Conservation (phyloP, 2,113 vertebrate species). For the Mola mola region DNA sequence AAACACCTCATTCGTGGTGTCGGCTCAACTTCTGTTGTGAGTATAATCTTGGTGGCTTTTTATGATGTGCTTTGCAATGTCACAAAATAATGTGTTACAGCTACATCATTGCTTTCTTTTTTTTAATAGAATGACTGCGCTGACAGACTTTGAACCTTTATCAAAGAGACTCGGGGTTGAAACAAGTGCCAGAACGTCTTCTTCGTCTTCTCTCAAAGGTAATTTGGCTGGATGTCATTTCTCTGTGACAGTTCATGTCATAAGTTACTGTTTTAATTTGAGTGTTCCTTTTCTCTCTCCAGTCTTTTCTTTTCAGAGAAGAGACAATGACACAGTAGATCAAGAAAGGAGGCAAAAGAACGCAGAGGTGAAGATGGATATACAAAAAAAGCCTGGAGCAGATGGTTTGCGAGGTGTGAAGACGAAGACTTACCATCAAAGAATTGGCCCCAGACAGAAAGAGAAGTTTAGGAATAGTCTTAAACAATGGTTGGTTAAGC, state of each 20-base stretch:
- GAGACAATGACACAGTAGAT: constrained; percentile 21
- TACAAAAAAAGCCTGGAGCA: constrained; percentile 27
- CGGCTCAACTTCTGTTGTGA: constrained; percentile 71
- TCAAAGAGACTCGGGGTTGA: constrained; percentile 59
- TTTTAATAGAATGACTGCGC: constrained; percentile 61
- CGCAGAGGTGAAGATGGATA: constrained; percentile 25
- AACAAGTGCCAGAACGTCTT: not conserved
- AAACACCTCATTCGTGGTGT: constrained; percentile 35
- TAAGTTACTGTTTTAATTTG: not conserved
- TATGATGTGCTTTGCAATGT: not conserved
- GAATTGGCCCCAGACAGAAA: constrained; percentile 20
- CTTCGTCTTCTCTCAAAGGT: constrained; percentile 35
- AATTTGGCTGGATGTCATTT: not conserved
- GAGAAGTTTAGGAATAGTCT: constrained; percentile 48
- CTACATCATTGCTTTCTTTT: not conserved
- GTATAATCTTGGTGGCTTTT: constrained; percentile 5
- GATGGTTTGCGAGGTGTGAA: constrained; percentile 39
- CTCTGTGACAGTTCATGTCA: not conserved
- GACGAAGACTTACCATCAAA: constrained; percentile 31
- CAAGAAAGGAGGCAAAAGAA: constrained; percentile 24
- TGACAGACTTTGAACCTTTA: constrained; percentile 64
- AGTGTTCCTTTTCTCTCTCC: not conserved
- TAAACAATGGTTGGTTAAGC: constrained; percentile 59
- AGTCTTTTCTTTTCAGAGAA: constrained; percentile 13
- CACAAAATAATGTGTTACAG: not conserved